Evolutionary conservation across 2,113 vertebrate genomes (phyloP), one percentile per base, ranked within the genome.

Genomic region (Bucco capensis): DNA sequence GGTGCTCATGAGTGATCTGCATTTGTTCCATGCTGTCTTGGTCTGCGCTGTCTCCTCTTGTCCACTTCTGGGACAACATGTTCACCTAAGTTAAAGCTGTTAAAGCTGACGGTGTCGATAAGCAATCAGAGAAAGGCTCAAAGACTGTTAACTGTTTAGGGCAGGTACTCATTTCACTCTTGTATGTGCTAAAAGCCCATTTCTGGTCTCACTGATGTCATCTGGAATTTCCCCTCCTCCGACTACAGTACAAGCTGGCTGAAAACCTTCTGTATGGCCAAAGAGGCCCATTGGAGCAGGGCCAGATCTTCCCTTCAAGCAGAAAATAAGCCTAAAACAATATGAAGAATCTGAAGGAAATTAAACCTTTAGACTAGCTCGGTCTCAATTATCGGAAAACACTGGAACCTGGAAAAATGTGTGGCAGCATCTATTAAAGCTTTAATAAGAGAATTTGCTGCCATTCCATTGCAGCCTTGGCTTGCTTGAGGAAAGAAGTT

Each of bases 121-220:
- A 86, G 37, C 50, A 54, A 76, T 33, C 50, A 61, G n/a, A 81
- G 54, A 83, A 74, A 85, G 56, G 18, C 46, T 91, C 60, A 40
- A 78, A 90, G 70, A 61, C 44, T 69, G 22, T 85, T 88, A 85
- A 78, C 31, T 69, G 49, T 86, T 70, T 35, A 81, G 40, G 33
- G 25, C 67, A 90, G 38, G 71, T 89, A 53, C 11, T 92, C 85
- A 94, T 96, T 91, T 92, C 82, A 50, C 66, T 93, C 58, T 40
- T 51, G 9, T 76, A 18, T 73, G 33, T 93, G 61, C 82, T 69
- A 51, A 89, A 84, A 87, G 83, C 91, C 92, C 88, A 93, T 91
- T 91, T 94, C 91, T 95, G 89, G 91, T 91, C 91, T 86, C 84
- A 86, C 47, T 89, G 70, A 82, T 83, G 47, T 50, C 56, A 73